A percentile compares a stretch with the other conserved stretches of the same genome.
Evolutionary conservation across 2,797 vertebrate species (phyloP).

Genomic region (Pangasius larnaudii): DNA sequence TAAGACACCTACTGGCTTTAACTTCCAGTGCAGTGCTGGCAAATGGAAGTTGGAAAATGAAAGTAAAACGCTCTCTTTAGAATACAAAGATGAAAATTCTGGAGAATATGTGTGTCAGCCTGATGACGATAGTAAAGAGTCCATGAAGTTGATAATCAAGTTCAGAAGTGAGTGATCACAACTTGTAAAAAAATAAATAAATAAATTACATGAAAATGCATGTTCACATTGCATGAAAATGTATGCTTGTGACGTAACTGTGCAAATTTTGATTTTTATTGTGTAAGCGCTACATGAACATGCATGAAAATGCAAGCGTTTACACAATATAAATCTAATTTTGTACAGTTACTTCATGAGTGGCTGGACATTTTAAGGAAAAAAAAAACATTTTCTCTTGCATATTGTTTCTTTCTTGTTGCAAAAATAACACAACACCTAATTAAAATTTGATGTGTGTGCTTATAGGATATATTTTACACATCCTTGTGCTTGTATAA

Average conservation of each 20-base stretch:
- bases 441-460: not conserved
- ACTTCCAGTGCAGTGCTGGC: accelerated
- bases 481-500: too few species aligned
- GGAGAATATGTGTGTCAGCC: too few species aligned
- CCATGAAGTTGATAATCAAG: too few species aligned
- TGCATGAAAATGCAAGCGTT: not conserved
- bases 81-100: not conserved
- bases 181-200: too few species aligned
- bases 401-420: not conserved
- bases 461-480: too few species aligned
- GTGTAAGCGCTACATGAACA: too few species aligned
- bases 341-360: not conserved
- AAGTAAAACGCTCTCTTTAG: accelerated
- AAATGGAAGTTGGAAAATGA: accelerated
- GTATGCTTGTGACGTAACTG: too few species aligned
- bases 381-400: too few species aligned
- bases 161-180: too few species aligned
- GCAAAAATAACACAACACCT: not conserved
- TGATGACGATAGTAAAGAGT: accelerated
- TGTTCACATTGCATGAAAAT: too few species aligned
- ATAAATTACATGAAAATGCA: too few species aligned
- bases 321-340: not conserved
- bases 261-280: too few species aligned
- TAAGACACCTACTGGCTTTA: accelerated
- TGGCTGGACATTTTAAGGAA: not conserved